Conservation (phyloP, 2,888 invertebrate species). For the Camptogramma bilineatum region DNA sequence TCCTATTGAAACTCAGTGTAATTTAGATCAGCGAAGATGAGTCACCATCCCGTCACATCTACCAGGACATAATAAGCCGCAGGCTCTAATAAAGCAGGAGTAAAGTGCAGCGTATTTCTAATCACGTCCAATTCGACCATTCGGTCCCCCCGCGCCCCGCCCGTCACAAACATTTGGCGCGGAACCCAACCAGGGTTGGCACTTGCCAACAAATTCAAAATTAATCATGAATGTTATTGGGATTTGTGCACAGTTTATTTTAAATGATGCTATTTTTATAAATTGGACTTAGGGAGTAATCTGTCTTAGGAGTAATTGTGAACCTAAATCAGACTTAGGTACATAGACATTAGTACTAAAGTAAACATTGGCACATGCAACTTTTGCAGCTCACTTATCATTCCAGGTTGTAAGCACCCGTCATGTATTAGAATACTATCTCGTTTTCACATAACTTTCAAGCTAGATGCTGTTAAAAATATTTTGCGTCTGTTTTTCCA, state of each 20-base stretch:
- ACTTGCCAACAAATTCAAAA: neutral
- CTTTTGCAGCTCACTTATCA: no score
- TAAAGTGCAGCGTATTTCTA: conserved; percentile 54
- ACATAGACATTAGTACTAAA: no score
- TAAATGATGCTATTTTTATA: no score
- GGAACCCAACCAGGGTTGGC: conserved; percentile 64
- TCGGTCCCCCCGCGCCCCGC: conserved; percentile 43
- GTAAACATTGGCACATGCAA: no score
- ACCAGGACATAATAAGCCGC: conserved; percentile 27
- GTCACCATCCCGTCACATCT: conserved; percentile 15
- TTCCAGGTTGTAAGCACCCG: no score
- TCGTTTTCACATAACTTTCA: no score
- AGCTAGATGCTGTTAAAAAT: no score
- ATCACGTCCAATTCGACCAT: conserved; percentile 66
- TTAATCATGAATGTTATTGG: neutral
- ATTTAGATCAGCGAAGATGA: conserved; percentile 20
- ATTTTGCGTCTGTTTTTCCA: no score
- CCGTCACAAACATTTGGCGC: conserved; percentile 76
- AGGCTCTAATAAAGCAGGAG: conserved; percentile 21
- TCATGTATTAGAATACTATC: no score
- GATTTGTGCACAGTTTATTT: neutral
- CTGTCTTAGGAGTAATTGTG: no score
- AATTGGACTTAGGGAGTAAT: no score
- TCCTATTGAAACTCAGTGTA: neutral
- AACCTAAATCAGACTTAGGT: no score